These are phyloP conservation scores for Bovichtus variegatus DNA, from an alignment of 2,797 vertebrate genomes.

Conservation along the genomic window DNA sequence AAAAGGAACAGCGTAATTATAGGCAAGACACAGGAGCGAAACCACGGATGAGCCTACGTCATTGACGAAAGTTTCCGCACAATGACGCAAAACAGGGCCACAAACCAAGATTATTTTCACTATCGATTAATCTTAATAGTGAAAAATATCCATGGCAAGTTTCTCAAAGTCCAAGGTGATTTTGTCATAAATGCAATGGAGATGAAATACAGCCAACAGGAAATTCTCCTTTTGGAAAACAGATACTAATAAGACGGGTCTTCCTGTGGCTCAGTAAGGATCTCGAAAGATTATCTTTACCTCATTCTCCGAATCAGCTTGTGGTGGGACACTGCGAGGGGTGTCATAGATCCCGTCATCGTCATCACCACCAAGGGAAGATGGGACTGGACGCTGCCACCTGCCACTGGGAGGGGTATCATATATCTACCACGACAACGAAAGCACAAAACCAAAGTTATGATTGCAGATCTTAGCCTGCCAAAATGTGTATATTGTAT, in stretches of 20 bases:
- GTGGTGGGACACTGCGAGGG: constrained; percentile 81
- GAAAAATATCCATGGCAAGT: no score
- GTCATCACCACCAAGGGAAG: constrained; percentile 68
- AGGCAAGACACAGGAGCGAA: background rate
- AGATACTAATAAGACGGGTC: background rate
- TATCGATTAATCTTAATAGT: no score
- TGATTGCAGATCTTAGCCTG: background rate
- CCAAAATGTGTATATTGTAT: background rate
- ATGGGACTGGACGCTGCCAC: constrained; percentile 79
- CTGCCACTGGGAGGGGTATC: constrained; percentile 89
- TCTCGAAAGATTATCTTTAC: constrained; percentile 59
- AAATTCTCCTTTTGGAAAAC: background rate
- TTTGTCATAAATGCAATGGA: no score
- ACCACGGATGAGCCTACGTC: background rate
- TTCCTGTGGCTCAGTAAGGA: no score
- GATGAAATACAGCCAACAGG: no score
- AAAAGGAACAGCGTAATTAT: background rate
- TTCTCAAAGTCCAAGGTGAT: no score
- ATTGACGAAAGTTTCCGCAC: background rate
- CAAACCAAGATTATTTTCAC: no score
- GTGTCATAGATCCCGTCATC: constrained; percentile 87
- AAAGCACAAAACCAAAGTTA: background rate
- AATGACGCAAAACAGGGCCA: no score
- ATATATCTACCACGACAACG: constrained; percentile 85
- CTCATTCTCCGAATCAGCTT: constrained; percentile 77